These are phyloP conservation scores for Rhea pennata DNA, from an alignment of 2,113 vertebrate species.

Conservation along the genomic window DNA sequence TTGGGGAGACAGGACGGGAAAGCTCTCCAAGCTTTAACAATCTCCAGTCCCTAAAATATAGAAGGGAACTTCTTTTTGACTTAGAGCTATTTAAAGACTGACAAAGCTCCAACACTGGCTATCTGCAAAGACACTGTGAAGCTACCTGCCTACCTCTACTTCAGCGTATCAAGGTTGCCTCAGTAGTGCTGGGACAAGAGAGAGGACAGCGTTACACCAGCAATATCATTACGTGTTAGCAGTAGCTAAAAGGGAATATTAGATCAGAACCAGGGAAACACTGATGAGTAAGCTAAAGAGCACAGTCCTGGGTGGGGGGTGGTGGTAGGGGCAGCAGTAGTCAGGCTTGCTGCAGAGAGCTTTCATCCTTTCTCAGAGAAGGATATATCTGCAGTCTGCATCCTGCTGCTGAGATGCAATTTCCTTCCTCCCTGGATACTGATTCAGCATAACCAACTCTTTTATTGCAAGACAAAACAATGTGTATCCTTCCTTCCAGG, in stretches of 20 bases:
- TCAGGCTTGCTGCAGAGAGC: fast-evolving
- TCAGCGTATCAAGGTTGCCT: not conserved
- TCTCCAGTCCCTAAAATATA: not conserved
- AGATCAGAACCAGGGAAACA: not conserved
- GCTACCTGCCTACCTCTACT: fast-evolving
- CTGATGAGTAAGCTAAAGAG: not conserved
- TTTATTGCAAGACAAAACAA: not conserved
- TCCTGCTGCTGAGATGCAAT: not conserved
- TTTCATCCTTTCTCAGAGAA: not conserved
- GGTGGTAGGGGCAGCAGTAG: not conserved
- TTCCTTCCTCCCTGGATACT: conserved; percentile 17
- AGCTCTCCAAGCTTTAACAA: fast-evolving
- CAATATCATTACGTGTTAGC: fast-evolving
- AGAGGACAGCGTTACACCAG: not conserved
- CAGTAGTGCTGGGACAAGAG: not conserved
- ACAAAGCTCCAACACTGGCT: not conserved
- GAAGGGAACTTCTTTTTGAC: not conserved
- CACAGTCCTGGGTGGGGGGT: not conserved
- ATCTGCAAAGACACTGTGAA: not conserved
- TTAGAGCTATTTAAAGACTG: not conserved
- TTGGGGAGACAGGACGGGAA: not conserved
- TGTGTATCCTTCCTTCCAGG: conserved; percentile 3
- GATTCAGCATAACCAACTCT: conserved; percentile 20
- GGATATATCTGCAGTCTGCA: not conserved
- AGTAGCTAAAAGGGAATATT: not conserved